Evolutionary conservation across 1,140 invertebrate genomes (phyloP).

Genomic region (Sweltsa coloradensis): DNA sequence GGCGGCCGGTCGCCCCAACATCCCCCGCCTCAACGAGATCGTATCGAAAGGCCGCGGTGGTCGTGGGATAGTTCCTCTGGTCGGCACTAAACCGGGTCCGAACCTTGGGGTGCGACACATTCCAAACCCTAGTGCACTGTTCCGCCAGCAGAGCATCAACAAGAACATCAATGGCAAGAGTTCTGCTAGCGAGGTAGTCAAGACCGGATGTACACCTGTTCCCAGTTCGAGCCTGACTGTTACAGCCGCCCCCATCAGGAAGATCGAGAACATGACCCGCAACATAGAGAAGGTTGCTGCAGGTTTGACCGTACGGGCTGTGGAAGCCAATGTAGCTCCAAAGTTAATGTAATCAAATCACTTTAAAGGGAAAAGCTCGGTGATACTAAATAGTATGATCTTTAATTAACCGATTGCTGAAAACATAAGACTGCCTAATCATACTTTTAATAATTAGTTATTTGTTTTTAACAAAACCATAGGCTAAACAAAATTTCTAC

Average conservation of each 20-base stretch:
- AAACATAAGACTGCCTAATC: too few relatives aligned
- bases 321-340: conserved; percentile 13
- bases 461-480: too few relatives aligned
- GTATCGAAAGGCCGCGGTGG: conserved; percentile 8
- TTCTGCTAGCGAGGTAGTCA: neutral
- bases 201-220: neutral
- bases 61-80: conserved; percentile 2
- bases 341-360: too few relatives aligned
- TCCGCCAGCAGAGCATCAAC: conserved; percentile 17
- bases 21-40: neutral
- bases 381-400: too few relatives aligned
- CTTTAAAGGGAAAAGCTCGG: too few relatives aligned
- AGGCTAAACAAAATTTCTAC: too few relatives aligned
- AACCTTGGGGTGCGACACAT: conserved; percentile 29
- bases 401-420: too few relatives aligned
- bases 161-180: neutral
- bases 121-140: conserved; percentile 26
- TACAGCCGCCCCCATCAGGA: conserved; percentile 15
- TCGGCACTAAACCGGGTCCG: conserved; percentile 19
- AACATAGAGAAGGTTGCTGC: conserved; percentile 25
- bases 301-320: conserved; percentile 20
- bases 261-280: conserved; percentile 24
- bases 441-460: too few relatives aligned
- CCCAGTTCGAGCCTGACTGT: too few relatives aligned
- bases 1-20: neutral